Percentiles rank a stretch among this genome's conserved stretches.
Conservation (phyloP, 1,140 invertebrate species). For the Aphaenogaster floridana region DNA sequence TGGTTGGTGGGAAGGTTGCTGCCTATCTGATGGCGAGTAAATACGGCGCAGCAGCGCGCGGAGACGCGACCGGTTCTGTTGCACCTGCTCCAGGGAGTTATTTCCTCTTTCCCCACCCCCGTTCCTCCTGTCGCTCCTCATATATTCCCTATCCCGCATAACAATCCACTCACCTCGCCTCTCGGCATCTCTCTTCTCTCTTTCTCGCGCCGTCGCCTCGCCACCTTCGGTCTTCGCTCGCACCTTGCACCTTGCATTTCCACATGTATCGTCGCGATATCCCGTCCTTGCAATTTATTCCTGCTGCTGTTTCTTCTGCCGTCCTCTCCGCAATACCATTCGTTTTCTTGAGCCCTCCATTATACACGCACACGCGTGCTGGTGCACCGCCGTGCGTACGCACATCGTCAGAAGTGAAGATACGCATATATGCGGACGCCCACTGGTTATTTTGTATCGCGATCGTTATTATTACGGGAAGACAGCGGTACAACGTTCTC, state of each 20-base stretch:
- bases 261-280: neutral
- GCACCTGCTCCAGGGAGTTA: conserved; percentile 70
- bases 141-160: conserved; percentile 50
- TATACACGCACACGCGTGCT: neutral
- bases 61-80: conserved; percentile 66
- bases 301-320: neutral
- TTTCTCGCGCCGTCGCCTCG: neutral
- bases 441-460: neutral
- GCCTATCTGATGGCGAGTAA: conserved; percentile 58
- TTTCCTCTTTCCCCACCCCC: conserved; percentile 9
- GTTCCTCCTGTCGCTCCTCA: neutral
- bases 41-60: conserved; percentile 38
- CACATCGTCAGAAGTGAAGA: neutral
- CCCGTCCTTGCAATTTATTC: conserved; percentile 13
- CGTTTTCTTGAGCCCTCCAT: conserved; percentile 3
- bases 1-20: conserved; percentile 49
- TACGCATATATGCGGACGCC: neutral
- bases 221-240: neutral
- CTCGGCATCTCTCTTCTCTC: neutral
- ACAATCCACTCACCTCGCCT: conserved; percentile 43
- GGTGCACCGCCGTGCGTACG: neutral
- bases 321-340: neutral
- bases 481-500: neutral
- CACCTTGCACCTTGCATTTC: neutral
- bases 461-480: neutral